Evolutionary conservation across 2,888 invertebrate genomes (phyloP).

Genomic region (Aspidapion aeneum): DNA sequence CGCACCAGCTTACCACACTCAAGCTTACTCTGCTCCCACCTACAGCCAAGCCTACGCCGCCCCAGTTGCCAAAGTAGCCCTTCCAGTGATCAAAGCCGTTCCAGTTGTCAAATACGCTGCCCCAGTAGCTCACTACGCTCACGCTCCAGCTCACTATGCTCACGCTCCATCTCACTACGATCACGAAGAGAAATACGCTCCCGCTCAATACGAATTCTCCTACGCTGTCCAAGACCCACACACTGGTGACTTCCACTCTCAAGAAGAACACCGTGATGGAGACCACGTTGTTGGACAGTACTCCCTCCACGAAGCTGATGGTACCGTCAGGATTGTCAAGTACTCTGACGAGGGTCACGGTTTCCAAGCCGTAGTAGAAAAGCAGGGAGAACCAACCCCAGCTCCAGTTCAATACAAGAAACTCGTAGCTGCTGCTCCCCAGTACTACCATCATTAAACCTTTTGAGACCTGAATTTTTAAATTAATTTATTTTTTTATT

Average conservation of each 20-base stretch:
- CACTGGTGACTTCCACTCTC: slow-evolving; percentile 55
- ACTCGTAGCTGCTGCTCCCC: slow-evolving; percentile 12
- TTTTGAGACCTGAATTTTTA: slow-evolving; percentile 3
- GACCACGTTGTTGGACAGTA: slow-evolving; percentile 54
- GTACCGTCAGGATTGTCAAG: slow-evolving; percentile 54
- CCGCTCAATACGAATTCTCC: slow-evolving; percentile 39
- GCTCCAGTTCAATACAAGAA: slow-evolving; percentile 2
- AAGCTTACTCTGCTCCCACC: slow-evolving; percentile 10
- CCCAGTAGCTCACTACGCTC: neutral
- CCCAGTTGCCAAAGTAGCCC: neutral
- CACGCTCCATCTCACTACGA: slow-evolving; percentile 12
- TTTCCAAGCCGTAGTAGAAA: slow-evolving; percentile 4
- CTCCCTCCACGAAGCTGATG: slow-evolving; percentile 55
- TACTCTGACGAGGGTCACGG: slow-evolving; percentile 45
- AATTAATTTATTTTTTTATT: slow-evolving; percentile 12
- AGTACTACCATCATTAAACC: slow-evolving; percentile 6
- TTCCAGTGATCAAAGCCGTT: neutral
- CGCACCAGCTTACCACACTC: slow-evolving; percentile 10
- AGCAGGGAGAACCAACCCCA: neutral
- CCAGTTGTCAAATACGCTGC: slow-evolving; percentile 1
- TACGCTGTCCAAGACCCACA: slow-evolving; percentile 31
- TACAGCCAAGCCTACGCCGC: neutral
- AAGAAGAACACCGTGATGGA: slow-evolving; percentile 54
- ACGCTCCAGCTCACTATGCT: slow-evolving; percentile 3
- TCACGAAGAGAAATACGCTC: slow-evolving; percentile 35